A percentile compares a stretch with the other conserved stretches of the same genome.
Evolutionary conservation across 2,888 invertebrate genomes (phyloP).

Genomic region (Synergus umbraculus): DNA sequence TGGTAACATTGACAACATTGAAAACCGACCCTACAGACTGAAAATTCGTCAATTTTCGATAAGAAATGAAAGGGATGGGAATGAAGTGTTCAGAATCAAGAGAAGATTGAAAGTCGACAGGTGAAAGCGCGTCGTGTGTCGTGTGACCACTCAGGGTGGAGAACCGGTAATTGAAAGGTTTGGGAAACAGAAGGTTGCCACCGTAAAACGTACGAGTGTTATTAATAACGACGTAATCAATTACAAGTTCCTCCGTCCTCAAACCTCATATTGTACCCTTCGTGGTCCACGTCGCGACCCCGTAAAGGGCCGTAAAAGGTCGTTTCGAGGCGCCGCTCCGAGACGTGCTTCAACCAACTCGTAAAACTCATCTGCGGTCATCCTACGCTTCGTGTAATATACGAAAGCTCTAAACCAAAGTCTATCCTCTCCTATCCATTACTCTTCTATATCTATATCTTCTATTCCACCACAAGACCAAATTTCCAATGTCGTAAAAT

Average conservation of each 20-base stretch:
- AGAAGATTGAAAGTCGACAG: conserved; percentile 44
- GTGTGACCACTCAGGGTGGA: conserved; percentile 31
- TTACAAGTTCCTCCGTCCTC: conserved; percentile 61
- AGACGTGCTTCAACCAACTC: conserved; percentile 66
- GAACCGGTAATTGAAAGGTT: conserved; percentile 43
- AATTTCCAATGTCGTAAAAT: conserved; percentile 5
- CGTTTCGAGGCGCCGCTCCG: conserved; percentile 60
- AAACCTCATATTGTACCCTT: conserved; percentile 56
- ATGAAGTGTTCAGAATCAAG: not conserved
- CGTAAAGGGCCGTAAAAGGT: conserved; percentile 63
- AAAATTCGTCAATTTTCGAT: no score
- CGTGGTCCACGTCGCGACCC: conserved; percentile 54
- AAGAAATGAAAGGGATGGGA: not conserved
- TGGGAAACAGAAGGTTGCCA: conserved; percentile 45
- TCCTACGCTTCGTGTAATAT: conserved; percentile 51
- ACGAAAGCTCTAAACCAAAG: conserved; percentile 45
- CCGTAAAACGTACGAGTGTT: conserved; percentile 60
- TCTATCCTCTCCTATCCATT: conserved; percentile 32
- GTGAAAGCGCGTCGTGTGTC: conserved; percentile 48
- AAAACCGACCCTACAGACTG: no score
- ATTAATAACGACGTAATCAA: conserved; percentile 72
- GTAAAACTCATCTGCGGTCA: conserved; percentile 73
- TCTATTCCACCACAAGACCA: not conserved
- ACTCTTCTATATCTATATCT: not conserved
- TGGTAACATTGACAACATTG: no score